These are phyloP conservation scores for Aradophagus sp. DNA, from an alignment of 1,140 invertebrate genomes.

Conservation along the genomic window DNA sequence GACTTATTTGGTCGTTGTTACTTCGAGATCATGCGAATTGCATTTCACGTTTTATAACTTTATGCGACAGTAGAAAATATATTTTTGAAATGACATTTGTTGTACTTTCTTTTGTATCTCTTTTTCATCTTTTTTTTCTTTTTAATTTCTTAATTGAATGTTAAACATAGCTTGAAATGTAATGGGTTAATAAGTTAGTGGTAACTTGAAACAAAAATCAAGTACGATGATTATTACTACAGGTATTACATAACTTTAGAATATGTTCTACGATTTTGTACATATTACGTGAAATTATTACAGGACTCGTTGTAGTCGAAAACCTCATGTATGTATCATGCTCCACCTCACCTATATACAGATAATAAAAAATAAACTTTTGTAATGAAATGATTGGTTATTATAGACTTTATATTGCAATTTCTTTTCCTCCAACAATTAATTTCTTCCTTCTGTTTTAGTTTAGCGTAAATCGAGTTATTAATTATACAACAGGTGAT, in stretches of 20 bases:
- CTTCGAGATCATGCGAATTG: slow-evolving; percentile 1
- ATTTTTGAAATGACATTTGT: background rate
- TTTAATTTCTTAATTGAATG: slow-evolving; percentile 32
- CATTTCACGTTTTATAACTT: background rate
- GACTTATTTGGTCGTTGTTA: background rate
- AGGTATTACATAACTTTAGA: slow-evolving; percentile 61
- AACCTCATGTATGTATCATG: slow-evolving; percentile 67
- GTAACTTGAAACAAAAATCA: slow-evolving; percentile 46
- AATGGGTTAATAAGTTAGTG: slow-evolving; percentile 62
- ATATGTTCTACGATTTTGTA: slow-evolving; percentile 63
- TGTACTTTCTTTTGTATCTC: background rate
- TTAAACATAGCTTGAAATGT: slow-evolving; percentile 54
- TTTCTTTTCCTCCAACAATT: too few relatives aligned
- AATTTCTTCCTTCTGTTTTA: too few relatives aligned
- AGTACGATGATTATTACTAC: slow-evolving; percentile 55
- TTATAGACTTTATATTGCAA: too few relatives aligned
- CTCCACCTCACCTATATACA: slow-evolving; percentile 62
- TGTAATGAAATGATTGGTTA: slow-evolving; percentile 32
- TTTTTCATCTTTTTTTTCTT: background rate
- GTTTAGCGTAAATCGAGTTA: too few relatives aligned
- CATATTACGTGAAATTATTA: slow-evolving; percentile 65
- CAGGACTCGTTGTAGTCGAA: slow-evolving; percentile 62
- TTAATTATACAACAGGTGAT: slow-evolving; percentile 28
- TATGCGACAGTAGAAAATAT: slow-evolving; percentile 6
- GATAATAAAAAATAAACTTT: slow-evolving; percentile 50